Conservation (phyloP, 2,113 vertebrate genomes). For the Sciurus niger region DNA sequence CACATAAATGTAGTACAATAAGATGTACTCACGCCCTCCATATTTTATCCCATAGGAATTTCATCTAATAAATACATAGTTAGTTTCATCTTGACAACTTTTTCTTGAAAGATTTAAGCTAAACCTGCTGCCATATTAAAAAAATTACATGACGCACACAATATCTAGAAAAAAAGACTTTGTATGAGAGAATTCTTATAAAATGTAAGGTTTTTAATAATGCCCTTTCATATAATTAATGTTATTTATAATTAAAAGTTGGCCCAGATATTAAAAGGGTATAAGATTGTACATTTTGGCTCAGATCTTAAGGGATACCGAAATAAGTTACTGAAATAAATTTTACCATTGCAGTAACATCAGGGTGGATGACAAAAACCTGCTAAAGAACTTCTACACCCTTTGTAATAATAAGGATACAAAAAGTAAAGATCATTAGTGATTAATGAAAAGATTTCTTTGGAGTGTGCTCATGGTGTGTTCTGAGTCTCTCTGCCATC, state of each 20-base stretch:
- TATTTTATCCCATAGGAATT: background rate
- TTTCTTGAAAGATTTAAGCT: background rate
- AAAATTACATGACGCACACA: background rate
- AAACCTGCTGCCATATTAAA: background rate
- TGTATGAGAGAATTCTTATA: background rate
- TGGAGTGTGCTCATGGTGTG: background rate
- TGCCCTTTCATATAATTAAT: background rate
- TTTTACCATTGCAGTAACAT: background rate
- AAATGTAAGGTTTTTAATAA: slow-evolving; percentile 12
- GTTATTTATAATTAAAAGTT: background rate
- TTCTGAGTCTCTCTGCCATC: background rate
- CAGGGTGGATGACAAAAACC: background rate
- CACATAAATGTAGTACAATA: no score
- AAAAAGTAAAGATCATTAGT: background rate
- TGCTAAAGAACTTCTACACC: background rate
- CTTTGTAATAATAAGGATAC: background rate
- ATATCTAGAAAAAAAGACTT: background rate
- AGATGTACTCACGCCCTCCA: no score
- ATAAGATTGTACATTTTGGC: background rate
- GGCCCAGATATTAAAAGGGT: background rate
- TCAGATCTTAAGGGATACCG: background rate
- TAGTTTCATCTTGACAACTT: background rate
- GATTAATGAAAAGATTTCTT: background rate
- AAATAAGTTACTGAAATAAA: slow-evolving; percentile 21
- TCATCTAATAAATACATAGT: background rate